Percentiles rank a stretch among this genome's conserved stretches.
Evolutionary conservation across 2,888 invertebrate genomes (phyloP).

Genomic region (Cephus nigrinus): DNA sequence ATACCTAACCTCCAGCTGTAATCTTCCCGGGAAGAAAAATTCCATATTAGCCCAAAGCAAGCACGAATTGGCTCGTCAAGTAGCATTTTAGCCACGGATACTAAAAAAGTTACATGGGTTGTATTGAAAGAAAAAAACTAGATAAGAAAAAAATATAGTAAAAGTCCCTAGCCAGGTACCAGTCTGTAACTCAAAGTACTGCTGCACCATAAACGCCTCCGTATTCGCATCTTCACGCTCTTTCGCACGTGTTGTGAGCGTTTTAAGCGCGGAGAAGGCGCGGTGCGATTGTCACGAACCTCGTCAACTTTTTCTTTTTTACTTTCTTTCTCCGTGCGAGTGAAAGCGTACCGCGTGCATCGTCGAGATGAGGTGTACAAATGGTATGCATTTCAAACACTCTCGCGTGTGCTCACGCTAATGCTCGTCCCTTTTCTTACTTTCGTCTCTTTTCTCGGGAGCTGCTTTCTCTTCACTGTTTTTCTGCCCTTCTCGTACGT

Average conservation of each 20-base stretch:
- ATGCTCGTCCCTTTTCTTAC: conserved; percentile 2
- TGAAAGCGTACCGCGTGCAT: conserved; percentile 22
- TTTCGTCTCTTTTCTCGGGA: conserved; percentile 8
- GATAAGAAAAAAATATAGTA: background rate
- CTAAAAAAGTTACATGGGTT: background rate
- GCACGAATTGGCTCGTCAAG: background rate
- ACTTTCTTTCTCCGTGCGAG: conserved; percentile 11
- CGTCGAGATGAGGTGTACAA: conserved; percentile 6
- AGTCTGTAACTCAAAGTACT: background rate
- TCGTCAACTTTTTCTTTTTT: background rate
- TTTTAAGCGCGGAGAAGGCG: background rate
- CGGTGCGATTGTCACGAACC: background rate
- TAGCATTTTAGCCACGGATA: background rate
- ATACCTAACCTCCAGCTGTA: background rate
- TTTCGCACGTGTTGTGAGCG: background rate
- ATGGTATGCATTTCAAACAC: conserved; percentile 4
- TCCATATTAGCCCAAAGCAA: background rate
- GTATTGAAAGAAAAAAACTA: background rate
- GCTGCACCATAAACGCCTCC: background rate
- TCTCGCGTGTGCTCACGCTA: background rate
- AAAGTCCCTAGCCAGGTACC: background rate
- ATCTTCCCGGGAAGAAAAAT: background rate
- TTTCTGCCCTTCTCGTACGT: background rate
- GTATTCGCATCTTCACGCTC: background rate
- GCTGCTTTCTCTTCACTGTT: conserved; percentile 7